Evolutionary conservation across 35 echinoderm and acorn worm species (phyloP).

Genomic region (Apostichopus parvimensis): DNA sequence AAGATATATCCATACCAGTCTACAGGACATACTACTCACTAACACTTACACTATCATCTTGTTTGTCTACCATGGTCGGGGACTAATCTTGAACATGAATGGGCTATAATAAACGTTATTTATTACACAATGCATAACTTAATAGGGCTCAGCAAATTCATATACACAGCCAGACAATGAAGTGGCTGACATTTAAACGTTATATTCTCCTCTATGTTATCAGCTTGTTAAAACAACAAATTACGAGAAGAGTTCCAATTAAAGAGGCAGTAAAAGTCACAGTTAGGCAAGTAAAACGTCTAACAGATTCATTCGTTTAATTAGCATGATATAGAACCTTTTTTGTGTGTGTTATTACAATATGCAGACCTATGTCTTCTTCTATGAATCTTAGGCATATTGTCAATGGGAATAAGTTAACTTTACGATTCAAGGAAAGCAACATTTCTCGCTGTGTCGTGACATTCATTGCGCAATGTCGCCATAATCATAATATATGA

Average conservation of each 20-base stretch:
- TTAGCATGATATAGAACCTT: background rate
- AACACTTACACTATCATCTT: too few relatives aligned
- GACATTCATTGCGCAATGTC: too few relatives aligned
- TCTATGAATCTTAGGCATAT: too few relatives aligned
- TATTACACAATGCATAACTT: background rate
- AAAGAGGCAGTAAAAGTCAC: background rate
- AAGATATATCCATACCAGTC: too few relatives aligned
- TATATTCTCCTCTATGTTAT: background rate
- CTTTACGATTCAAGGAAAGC: background rate
- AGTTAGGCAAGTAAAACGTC: background rate
- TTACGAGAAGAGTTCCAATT: background rate
- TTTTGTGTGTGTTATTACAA: background rate
- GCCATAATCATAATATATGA: too few relatives aligned
- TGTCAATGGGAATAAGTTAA: background rate
- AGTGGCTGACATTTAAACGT: background rate
- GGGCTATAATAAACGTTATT: background rate
- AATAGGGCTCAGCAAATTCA: too few relatives aligned
- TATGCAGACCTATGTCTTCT: too few relatives aligned
- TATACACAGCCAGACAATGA: background rate
- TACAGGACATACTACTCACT: background rate
- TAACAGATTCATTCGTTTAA: background rate
- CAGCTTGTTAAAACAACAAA: background rate
- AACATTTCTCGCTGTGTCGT: background rate
- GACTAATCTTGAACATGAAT: too few relatives aligned
- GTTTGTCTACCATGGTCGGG: too few relatives aligned